phyloP scores from a whole-genome alignment of 2,797 vertebrate genomes.

The Petrocephalus sullivani region DNA sequence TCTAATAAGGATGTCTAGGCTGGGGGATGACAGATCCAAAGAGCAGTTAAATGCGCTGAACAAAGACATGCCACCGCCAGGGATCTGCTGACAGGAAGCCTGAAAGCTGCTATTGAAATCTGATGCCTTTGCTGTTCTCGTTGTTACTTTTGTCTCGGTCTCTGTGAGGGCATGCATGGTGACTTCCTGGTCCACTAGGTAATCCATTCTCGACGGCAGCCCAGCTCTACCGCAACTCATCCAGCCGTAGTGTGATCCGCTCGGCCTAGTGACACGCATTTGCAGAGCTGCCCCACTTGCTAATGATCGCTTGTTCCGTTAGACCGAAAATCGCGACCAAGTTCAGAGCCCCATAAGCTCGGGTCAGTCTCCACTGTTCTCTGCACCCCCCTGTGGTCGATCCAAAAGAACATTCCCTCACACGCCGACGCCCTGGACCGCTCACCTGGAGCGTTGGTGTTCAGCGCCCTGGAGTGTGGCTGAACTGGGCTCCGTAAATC shows the following conservation, averaged over 20 bases:
- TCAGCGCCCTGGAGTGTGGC: not conserved
- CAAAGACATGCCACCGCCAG: not conserved
- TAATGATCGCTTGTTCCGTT: not conserved
- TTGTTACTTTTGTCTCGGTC: not conserved
- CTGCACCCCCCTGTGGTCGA: not conserved
- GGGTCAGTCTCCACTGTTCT: not conserved
- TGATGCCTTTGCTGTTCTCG: not conserved
- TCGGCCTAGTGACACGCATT: not conserved
- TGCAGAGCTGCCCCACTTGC: not conserved
- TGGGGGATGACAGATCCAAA: constrained; percentile 3
- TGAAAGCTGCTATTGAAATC: constrained; percentile 1
- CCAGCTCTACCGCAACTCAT: not conserved
- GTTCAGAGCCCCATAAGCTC: not conserved
- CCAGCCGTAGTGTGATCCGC: not conserved
- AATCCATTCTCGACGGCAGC: not conserved
- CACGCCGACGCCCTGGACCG: not conserved
- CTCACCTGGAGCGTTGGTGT: not conserved
- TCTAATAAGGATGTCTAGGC: not conserved
- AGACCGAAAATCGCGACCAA: not conserved
- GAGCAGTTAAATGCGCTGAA: not conserved
- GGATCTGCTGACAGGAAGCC: not conserved
- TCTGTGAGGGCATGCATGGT: not conserved
- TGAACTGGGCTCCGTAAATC: not conserved
- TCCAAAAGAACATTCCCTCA: constrained; percentile 23
- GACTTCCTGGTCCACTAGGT: not conserved